phyloP scores from a whole-genome alignment of 2,888 invertebrate genomes.

The Nomada flava region DNA sequence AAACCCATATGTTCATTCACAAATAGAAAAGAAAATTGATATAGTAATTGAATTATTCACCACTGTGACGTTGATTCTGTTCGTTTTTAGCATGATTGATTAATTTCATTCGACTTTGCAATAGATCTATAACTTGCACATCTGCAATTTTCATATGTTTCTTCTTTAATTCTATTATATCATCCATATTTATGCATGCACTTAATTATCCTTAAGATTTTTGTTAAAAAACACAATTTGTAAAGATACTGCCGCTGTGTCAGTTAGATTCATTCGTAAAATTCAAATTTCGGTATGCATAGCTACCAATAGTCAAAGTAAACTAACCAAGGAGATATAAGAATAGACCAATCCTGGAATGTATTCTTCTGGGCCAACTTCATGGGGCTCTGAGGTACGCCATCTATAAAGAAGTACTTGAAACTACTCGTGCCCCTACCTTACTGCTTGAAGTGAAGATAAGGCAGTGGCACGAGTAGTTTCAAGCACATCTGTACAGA shows the following conservation, averaged over 20 bases:
- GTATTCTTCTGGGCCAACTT: too few relatives aligned
- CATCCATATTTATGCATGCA: slow-evolving; percentile 33
- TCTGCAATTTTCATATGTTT: slow-evolving; percentile 31
- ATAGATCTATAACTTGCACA: slow-evolving; percentile 28
- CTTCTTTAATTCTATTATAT: slow-evolving; percentile 24
- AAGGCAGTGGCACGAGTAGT: too few relatives aligned
- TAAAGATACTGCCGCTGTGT: not conserved
- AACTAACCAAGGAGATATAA: too few relatives aligned
- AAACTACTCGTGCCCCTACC: too few relatives aligned
- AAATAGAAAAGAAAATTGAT: not conserved
- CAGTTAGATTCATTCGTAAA: not conserved
- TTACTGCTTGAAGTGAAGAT: too few relatives aligned
- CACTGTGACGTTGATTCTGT: slow-evolving; percentile 19
- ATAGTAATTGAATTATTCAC: slow-evolving; percentile 25
- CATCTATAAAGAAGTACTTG: too few relatives aligned
- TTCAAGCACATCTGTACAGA: too few relatives aligned
- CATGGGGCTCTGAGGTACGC: too few relatives aligned
- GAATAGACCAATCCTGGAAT: too few relatives aligned
- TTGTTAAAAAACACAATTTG: not conserved
- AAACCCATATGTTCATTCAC: not conserved
- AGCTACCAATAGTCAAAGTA: slow-evolving; percentile 14
- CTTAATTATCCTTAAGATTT: not conserved
- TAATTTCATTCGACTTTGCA: slow-evolving; percentile 17
- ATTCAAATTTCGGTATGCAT: slow-evolving; percentile 25
- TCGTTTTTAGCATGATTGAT: slow-evolving; percentile 21